Conservation (phyloP, 2,888 invertebrate species). For the Belgica antarctica region DNA sequence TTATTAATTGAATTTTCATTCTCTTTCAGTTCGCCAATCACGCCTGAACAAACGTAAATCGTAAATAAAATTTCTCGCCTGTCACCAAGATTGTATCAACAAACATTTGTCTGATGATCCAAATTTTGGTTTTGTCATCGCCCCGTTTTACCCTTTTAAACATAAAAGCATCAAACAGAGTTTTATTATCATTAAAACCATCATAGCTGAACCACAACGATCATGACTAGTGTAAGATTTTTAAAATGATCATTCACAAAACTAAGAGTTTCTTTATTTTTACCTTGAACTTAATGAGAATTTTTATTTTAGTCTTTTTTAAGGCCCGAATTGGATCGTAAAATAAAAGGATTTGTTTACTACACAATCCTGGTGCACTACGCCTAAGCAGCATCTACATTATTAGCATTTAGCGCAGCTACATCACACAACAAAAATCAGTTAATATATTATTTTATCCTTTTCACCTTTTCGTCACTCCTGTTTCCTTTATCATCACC, state of each 20-base stretch:
- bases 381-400: conserved; percentile 9
- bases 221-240: conserved; percentile 8
- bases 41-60: conserved; percentile 73
- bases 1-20: conserved; percentile 44
- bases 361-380: conserved; percentile 29
- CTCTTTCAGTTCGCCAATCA: conserved; percentile 85
- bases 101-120: conserved; percentile 9
- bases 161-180: not conserved
- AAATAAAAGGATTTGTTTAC: conserved; percentile 33
- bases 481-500: not conserved
- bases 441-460: conserved; percentile 1
- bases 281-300: not conserved
- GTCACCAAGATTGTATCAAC: not conserved
- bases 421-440: not conserved
- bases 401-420: conserved; percentile 29
- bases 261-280: not conserved
- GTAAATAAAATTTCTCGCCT: conserved; percentile 45
- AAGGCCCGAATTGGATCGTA: conserved; percentile 78
- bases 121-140: conserved; percentile 16
- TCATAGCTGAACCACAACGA: not conserved
- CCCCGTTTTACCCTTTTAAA: not conserved
- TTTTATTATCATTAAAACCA: not conserved
- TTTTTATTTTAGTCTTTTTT: conserved; percentile 62
- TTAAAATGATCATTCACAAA: not conserved
- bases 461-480: not conserved